Base-by-base conservation (phyloP, 2,113 vertebrate genomes). In the Myotis brandtii region DNA sequence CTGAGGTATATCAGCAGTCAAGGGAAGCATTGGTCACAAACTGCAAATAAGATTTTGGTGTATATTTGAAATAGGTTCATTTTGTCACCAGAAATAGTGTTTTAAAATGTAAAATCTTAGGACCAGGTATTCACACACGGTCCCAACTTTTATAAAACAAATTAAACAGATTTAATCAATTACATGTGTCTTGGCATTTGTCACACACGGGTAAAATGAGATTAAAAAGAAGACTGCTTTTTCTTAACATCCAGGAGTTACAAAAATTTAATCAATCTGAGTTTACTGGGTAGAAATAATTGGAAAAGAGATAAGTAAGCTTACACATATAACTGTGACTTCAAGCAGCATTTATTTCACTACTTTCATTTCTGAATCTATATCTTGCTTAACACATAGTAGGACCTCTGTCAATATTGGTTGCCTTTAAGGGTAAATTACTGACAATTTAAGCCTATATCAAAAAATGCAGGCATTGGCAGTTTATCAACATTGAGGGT, bases 1-100 rank as follows among this genome's bases (percentile, higher is more conserved):
- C 59, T 95, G 96, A 96, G 95, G 88, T 93, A 52, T 86, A 94
- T 37, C 86, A 96, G 76, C 80, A 30, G 17, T 52, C 1, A 34
- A 95, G 81, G 83, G 85, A 88, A 86, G 50, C 25, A 37, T 14
- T 16, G 75, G n/a, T 43, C n/a, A 40, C 43, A 95, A 70, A 67
- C 23, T 77, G 23, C 50, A 93, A 89, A 87, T 90, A 85, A 72
- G 75, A 72, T 79, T 90, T 88, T 21, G 13, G 12, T 89, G 14
- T 76, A 20, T 73, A 86, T 83, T 91, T 70, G 37, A 94, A 86
- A 70, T 43, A 91, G 50, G 56, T 87, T 92, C 73, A 75, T 67
- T 82, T 89, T 43, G 64, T 95, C 69, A 86, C 18, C 34, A 82
- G 81, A 94, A 95, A 92, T 27, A 93, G 21, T 14, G 16, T 72